phyloP scores from a whole-genome alignment of 2,113 vertebrate species.

The Megaceryle torquata region DNA sequence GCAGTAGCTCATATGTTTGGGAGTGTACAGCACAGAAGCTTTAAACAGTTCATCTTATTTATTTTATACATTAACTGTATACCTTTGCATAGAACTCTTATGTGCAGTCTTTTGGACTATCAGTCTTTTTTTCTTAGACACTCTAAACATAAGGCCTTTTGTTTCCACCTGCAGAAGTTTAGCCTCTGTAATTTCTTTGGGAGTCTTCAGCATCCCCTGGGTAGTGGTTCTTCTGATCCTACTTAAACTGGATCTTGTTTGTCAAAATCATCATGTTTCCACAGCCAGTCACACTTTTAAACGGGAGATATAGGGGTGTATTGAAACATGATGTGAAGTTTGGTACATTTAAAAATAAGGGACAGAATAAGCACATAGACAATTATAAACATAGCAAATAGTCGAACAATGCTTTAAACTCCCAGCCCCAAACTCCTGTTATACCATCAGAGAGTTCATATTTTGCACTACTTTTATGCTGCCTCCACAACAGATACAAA shows the following conservation, averaged over 20 bases:
- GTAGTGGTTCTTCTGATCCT: not conserved
- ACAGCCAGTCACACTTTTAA: not conserved
- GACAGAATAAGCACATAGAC: not conserved
- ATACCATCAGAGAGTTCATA: not conserved
- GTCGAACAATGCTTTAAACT: not conserved
- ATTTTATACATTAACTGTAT: not conserved
- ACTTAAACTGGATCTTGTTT: not conserved
- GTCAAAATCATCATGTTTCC: not conserved
- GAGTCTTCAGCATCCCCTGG: not conserved
- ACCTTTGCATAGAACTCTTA: not conserved
- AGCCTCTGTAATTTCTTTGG: not conserved
- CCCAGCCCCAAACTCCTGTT: not conserved
- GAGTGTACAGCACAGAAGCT: not conserved
- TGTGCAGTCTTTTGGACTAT: not conserved
- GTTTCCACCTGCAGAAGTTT: not conserved
- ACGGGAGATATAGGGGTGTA: fast-evolving
- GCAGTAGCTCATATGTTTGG: not conserved
- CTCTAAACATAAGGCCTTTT: not conserved
- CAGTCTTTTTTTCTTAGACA: not conserved
- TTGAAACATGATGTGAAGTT: not conserved
- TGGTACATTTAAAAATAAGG: not conserved
- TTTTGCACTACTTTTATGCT: not conserved
- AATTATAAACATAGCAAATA: not conserved
- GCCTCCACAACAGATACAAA: not conserved
- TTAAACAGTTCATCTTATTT: not conserved